Percentiles rank a stretch among this genome's conserved stretches.
These are phyloP conservation scores for Eubasilissa splendida DNA, from an alignment of 2,888 invertebrate species.

Conservation along the genomic window DNA sequence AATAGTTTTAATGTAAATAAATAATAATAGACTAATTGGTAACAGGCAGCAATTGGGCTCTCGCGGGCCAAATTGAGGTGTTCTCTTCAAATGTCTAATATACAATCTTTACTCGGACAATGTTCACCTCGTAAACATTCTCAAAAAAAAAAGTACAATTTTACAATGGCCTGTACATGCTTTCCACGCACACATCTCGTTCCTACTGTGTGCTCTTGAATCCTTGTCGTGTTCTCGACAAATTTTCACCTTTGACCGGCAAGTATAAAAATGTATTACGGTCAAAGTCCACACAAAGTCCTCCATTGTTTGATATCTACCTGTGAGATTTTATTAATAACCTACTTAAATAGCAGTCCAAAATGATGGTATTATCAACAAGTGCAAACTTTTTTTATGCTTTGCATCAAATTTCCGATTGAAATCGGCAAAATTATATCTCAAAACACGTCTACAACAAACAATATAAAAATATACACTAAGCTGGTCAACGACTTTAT, in stretches of 20 bases:
- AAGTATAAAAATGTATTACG: conserved; percentile 17
- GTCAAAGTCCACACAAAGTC: background rate
- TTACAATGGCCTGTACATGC: conserved; percentile 13
- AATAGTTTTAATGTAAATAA: conserved; percentile 36
- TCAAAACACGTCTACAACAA: conserved; percentile 39
- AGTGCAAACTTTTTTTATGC: conserved; percentile 37
- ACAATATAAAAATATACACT: conserved; percentile 19
- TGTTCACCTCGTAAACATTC: conserved; percentile 21
- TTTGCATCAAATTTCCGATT: conserved; percentile 37
- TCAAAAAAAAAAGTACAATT: conserved; percentile 6
- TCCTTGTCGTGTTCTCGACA: background rate
- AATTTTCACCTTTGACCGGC: background rate
- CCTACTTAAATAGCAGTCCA: conserved; percentile 49
- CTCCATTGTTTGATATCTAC: conserved; percentile 1
- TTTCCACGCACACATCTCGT: conserved; percentile 34
- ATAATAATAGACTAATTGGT: conserved; percentile 48
- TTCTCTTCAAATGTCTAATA: conserved; percentile 27
- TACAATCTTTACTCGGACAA: conserved; percentile 29
- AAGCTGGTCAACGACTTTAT: conserved; percentile 4
- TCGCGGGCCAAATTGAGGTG: conserved; percentile 20
- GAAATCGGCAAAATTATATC: conserved; percentile 36
- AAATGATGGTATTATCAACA: conserved; percentile 49
- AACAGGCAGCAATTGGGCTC: conserved; percentile 35
- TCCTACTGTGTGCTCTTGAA: conserved; percentile 19
- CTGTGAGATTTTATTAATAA: conserved; percentile 15